These are phyloP conservation scores for Triplophysa rosa DNA, from an alignment of 2,113 vertebrate genomes.

Conservation along the genomic window DNA sequence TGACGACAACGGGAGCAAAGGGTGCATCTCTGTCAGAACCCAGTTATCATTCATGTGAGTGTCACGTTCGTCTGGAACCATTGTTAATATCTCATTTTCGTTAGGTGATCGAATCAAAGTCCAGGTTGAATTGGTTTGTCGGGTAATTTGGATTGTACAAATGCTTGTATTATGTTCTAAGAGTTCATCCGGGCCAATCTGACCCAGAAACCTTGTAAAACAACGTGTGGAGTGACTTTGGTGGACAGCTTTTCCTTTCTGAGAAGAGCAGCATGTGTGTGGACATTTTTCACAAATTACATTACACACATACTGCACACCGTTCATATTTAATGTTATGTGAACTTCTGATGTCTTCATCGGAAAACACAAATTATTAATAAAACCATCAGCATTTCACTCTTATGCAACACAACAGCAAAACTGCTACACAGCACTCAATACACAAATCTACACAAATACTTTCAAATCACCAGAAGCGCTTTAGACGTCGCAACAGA, in stretches of 20 bases:
- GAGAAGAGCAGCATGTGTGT: not conserved
- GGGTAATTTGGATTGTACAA: slow-evolving; percentile 5
- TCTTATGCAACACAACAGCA: slow-evolving; percentile 25
- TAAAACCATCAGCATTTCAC: slow-evolving; percentile 8
- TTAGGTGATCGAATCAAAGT: slow-evolving; percentile 15
- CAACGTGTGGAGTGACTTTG: not conserved
- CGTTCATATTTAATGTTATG: slow-evolving; percentile 58
- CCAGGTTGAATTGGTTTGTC: slow-evolving; percentile 22
- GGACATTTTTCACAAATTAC: not conserved
- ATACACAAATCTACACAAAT: slow-evolving; percentile 39
- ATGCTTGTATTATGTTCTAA: not conserved
- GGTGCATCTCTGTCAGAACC: slow-evolving; percentile 57
- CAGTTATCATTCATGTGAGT: slow-evolving; percentile 20
- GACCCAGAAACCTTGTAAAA: not conserved
- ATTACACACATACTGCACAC: not conserved
- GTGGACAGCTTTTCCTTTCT: not conserved
- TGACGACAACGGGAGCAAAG: slow-evolving; percentile 55
- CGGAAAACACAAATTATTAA: slow-evolving; percentile 38
- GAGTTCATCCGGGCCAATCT: not conserved
- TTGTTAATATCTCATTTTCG: slow-evolving; percentile 1
- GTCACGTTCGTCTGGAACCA: slow-evolving; percentile 35
- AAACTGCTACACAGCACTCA: slow-evolving; percentile 30
- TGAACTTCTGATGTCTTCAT: slow-evolving; percentile 57
- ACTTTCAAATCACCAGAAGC: slow-evolving; percentile 28
- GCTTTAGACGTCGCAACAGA: slow-evolving; percentile 34